These are phyloP conservation scores for Alfaro cultratus DNA, from an alignment of 2,797 vertebrate genomes.

Conservation along the genomic window DNA sequence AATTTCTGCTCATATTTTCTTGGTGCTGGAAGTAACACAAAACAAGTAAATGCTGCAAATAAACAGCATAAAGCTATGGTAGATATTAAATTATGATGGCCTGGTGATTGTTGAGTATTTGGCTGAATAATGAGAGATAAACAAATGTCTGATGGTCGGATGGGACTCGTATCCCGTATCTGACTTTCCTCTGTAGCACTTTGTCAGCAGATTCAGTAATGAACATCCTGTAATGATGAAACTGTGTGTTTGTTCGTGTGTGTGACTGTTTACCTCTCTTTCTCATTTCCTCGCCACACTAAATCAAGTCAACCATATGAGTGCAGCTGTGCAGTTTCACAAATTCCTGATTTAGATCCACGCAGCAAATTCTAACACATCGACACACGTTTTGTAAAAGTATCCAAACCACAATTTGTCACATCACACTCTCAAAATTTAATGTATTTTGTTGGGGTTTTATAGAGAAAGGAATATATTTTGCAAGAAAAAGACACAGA, in stretches of 20 bases:
- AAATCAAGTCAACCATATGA: constrained; percentile 51
- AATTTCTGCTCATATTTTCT: constrained; percentile 29
- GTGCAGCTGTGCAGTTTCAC: constrained; percentile 52
- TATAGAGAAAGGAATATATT: neutral
- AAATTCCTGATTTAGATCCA: constrained; percentile 28
- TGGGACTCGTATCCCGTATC: constrained; percentile 65
- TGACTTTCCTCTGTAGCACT: constrained; percentile 32
- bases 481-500: neutral
- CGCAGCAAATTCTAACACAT: constrained; percentile 4
- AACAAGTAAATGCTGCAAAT: constrained; percentile 28
- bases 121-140: constrained; percentile 49
- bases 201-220: constrained; percentile 45
- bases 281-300: constrained; percentile 44
- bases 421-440: neutral
- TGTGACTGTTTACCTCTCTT: constrained; percentile 23
- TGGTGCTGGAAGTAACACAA: constrained; percentile 8
- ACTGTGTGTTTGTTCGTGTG: constrained; percentile 11
- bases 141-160: constrained; percentile 72
- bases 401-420: neutral
- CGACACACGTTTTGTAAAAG: neutral
- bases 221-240: constrained; percentile 15
- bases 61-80: constrained; percentile 30
- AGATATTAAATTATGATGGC: constrained; percentile 53
- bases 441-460: neutral
- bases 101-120: constrained; percentile 36